Base-by-base conservation (phyloP, 2,888 invertebrate species). In the Charanyca ferruginea region DNA sequence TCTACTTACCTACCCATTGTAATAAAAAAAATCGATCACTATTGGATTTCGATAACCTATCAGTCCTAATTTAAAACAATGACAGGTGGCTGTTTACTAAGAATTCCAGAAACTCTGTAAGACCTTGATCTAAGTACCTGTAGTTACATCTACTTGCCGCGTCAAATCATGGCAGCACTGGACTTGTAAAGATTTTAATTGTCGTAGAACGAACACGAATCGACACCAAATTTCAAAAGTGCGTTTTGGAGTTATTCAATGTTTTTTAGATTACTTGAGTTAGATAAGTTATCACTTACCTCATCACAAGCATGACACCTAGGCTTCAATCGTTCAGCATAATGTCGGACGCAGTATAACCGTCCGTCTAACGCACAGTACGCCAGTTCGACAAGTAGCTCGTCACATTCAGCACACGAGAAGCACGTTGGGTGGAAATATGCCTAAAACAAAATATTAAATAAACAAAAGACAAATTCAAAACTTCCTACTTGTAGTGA, bases 231-330 rank as follows among this genome's bases (percentile, higher is more conserved):
- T n/a, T n/a, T n/a, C n/a, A n/a, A n/a, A n/a, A n/a, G n/a, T n/a
- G n/a, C n/a, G n/a, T n/a, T n/a, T n/a, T n/a, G n/a, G n/a, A n/a
- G n/a, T n/a, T n/a, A n/a, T n/a, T n/a, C n/a, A n/a, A n/a, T n/a
- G n/a, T n/a, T n/a, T n/a, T n/a, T n/a, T n/a, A n/a, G n/a, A n/a
- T 28, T 28, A 28, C 28, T 5, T 28, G 28, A 5, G 2, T 32
- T 38, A 38, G 3, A 32, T 35, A 44, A n/a, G 32, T 7, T 22
- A 23, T 2, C 53, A 51, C 75, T 68, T 90, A 99, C 99, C 98
- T 99, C 99, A 95, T 99, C 99, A 95, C 99, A 99, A 82, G 99
- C 98, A 75, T 98, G 97, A 93, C 99, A 99, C 85, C 99, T 96
- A 18, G 99, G 99, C 92, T 99, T 99, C 89, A 99, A 96, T 87